These are phyloP conservation scores for Periphyllus acericola DNA, from an alignment of 2,888 invertebrate species.

Conservation along the genomic window DNA sequence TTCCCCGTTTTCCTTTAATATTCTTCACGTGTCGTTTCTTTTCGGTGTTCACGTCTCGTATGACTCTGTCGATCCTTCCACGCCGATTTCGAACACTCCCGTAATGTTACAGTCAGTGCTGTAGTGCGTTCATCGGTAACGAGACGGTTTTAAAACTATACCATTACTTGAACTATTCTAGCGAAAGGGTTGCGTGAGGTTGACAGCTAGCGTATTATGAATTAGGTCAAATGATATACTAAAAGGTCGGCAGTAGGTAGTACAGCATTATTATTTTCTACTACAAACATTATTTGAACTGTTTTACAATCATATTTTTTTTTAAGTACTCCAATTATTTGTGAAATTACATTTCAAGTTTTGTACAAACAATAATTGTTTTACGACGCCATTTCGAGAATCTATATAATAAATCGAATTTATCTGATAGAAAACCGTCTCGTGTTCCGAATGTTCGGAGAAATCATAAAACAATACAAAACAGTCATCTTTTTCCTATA, in stretches of 20 bases:
- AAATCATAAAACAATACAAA: too few species aligned
- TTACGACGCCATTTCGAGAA: too few species aligned
- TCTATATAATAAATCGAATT: too few species aligned
- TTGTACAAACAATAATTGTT: too few species aligned
- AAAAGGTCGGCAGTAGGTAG: neutral
- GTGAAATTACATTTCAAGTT: neutral
- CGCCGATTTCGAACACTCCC: neutral
- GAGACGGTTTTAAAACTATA: too few species aligned
- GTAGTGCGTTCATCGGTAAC: too few species aligned
- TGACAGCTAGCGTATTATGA: neutral
- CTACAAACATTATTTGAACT: neutral
- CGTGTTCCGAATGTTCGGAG: too few species aligned
- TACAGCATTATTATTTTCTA: neutral
- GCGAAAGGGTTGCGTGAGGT: neutral
- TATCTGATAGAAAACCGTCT: too few species aligned
- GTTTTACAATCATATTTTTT: neutral
- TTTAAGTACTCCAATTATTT: neutral
- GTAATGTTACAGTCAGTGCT: too few species aligned
- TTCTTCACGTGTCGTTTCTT: neutral
- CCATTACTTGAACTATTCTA: neutral
- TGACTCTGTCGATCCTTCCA: neutral
- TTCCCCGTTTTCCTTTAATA: neutral
- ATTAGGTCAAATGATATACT: neutral
- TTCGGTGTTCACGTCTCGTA: neutral
- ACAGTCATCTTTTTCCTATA: too few species aligned